Percentiles rank a stretch among this genome's conserved stretches.
These are phyloP conservation scores for Gibbula magus DNA, from an alignment of 2,888 invertebrate genomes.

Conservation along the genomic window DNA sequence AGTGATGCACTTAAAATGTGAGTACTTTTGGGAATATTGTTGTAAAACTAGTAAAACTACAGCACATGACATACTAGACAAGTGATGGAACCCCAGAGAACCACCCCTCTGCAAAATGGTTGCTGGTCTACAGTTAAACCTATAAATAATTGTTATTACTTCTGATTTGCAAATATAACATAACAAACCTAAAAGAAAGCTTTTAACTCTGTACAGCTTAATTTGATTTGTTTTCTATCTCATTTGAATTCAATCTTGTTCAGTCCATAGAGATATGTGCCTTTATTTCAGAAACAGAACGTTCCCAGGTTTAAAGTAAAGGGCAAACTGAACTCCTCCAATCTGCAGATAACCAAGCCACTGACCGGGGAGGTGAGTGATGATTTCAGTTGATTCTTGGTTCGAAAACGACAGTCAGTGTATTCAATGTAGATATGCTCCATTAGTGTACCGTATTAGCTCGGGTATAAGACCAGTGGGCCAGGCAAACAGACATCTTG, in stretches of 20 bases:
- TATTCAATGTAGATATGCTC: too few species aligned
- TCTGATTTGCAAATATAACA: too few species aligned
- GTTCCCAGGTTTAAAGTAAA: conserved; percentile 90
- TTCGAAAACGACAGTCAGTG: neutral
- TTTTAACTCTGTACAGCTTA: neutral
- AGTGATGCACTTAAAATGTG: too few species aligned
- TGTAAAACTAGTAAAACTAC: neutral
- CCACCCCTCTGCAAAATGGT: too few species aligned
- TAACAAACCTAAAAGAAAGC: too few species aligned
- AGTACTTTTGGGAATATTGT: neutral
- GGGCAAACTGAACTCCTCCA: conserved; percentile 88
- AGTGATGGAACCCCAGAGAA: too few species aligned
- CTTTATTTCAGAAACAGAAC: conserved; percentile 74
- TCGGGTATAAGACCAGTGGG: too few species aligned
- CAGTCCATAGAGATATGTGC: neutral
- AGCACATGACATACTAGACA: too few species aligned
- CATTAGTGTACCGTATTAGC: too few species aligned
- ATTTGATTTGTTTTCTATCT: neutral
- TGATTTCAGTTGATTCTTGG: neutral
- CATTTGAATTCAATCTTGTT: neutral
- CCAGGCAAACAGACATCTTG: too few species aligned
- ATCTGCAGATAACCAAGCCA: conserved; percentile 89
- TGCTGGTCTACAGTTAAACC: too few species aligned
- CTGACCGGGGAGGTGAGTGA: conserved; percentile 87
- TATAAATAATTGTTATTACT: too few species aligned